phyloP scores from a whole-genome alignment of 2,113 vertebrate species.

The Paralichthys olivaceus region DNA sequence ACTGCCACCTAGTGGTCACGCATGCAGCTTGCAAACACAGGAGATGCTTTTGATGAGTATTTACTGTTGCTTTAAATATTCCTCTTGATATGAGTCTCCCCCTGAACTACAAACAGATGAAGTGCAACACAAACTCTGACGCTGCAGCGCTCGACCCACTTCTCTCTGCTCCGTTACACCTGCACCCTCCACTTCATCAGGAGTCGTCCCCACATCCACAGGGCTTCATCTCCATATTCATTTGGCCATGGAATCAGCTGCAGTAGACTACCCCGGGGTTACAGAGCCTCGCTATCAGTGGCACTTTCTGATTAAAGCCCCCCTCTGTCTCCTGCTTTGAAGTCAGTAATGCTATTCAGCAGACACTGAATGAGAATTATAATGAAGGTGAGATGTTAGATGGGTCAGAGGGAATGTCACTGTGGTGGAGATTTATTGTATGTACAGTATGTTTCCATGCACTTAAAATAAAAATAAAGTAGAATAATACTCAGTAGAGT shows the following conservation, averaged over 20 bases:
- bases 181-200: conserved; percentile 2
- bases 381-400: conserved; percentile 54
- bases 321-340: conserved; percentile 58
- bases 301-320: conserved; percentile 57
- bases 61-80: background rate
- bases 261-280: conserved; percentile 40
- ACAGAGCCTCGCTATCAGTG: conserved; percentile 14
- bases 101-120: background rate
- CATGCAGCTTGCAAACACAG: background rate
- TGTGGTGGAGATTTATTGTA: background rate
- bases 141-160: background rate
- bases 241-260: conserved; percentile 28
- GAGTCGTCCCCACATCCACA: conserved; percentile 17
- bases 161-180: background rate
- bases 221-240: conserved; percentile 53
- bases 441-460: background rate
- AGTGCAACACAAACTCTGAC: background rate
- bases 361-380: conserved; percentile 41
- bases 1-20: conserved; percentile 59
- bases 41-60: background rate
- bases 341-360: conserved; percentile 57
- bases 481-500: background rate
- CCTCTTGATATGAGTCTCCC: background rate
- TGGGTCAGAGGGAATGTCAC: conserved; percentile 24
- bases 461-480: background rate